Evolutionary conservation across 2,888 invertebrate genomes (phyloP).

Genomic region (Pterobdella sp.): DNA sequence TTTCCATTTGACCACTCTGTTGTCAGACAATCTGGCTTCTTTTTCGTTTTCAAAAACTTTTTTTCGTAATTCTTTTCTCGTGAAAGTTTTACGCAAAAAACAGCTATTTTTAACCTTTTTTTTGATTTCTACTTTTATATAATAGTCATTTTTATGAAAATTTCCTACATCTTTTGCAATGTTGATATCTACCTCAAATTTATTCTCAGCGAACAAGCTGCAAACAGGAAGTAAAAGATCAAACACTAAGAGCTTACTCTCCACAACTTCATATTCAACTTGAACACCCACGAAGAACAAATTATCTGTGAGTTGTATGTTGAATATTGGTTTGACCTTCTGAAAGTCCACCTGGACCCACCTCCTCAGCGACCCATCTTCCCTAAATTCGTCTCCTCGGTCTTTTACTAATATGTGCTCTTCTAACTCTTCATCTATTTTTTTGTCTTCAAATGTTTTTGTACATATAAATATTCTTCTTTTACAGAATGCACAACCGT

Average conservation of each 20-base stretch:
- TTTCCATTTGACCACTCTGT: conserved; percentile 26
- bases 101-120: too few relatives aligned
- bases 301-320: background rate
- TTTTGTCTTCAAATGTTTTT: too few relatives aligned
- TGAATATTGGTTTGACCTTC: background rate
- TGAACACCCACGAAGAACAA: conserved; percentile 13
- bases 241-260: background rate
- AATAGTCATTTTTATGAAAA: background rate
- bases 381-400: background rate
- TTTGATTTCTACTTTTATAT: background rate
- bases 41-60: conserved; percentile 19
- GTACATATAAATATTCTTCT: too few relatives aligned
- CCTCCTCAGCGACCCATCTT: conserved; percentile 18
- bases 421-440: background rate
- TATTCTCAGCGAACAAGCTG: background rate
- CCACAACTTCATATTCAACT: background rate
- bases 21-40: conserved; percentile 7
- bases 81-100: too few relatives aligned
- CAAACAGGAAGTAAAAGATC: background rate
- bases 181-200: conserved; percentile 21
- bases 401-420: background rate
- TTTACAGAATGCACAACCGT: background rate
- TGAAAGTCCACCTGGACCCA: background rate
- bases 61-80: background rate
- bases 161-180: background rate